These are phyloP conservation scores for Zhengitettix transpicula DNA, from an alignment of 2,888 invertebrate species.

Conservation along the genomic window DNA sequence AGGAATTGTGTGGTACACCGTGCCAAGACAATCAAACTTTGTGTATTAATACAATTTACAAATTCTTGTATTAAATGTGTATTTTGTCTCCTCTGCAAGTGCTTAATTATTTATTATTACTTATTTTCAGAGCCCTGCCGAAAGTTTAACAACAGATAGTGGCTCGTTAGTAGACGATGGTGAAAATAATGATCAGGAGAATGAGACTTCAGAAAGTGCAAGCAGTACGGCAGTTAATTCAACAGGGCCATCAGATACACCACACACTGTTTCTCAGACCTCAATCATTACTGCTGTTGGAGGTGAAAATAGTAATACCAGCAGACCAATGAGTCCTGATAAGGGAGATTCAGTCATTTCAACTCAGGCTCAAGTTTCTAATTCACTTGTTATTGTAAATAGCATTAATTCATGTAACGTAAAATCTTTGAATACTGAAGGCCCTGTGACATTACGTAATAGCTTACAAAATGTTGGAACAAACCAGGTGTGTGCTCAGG, in stretches of 20 bases:
- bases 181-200: slow-evolving; percentile 33
- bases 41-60: too few species aligned
- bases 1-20: too few species aligned
- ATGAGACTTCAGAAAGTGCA: slow-evolving; percentile 7
- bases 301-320: too few species aligned
- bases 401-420: background rate
- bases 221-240: background rate
- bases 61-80: too few species aligned
- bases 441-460: background rate
- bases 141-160: slow-evolving; percentile 71
- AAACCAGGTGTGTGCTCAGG: background rate
- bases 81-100: background rate
- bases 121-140: slow-evolving; percentile 47
- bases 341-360: too few species aligned
- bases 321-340: too few species aligned
- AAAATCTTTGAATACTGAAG: background rate
- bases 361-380: background rate
- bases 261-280: background rate
- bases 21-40: too few species aligned
- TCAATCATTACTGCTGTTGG: too few species aligned
- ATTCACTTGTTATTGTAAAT: background rate
- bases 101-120: slow-evolving; percentile 2
- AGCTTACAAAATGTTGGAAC: background rate
- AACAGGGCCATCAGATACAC: background rate
- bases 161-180: slow-evolving; percentile 59